These are phyloP conservation scores for Tapera naevia DNA, from an alignment of 2,797 vertebrate species.

Conservation along the genomic window DNA sequence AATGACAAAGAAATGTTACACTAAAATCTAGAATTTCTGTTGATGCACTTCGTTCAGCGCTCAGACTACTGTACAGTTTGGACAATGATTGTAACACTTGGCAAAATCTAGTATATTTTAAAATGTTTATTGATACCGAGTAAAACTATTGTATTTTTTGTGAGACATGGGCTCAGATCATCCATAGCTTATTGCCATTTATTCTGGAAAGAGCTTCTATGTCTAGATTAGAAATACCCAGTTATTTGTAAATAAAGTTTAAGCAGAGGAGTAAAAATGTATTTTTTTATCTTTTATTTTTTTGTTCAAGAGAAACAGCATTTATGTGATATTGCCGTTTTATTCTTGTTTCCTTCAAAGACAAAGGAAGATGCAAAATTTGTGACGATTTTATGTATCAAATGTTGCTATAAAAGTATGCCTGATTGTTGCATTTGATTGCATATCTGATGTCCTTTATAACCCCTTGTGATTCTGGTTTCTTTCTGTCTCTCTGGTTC, in stretches of 20 bases:
- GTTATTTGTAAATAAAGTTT: conserved; percentile 84
- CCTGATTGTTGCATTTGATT: conserved; percentile 39
- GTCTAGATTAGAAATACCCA: conserved; percentile 72
- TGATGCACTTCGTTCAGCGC: conserved; percentile 84
- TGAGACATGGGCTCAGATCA: conserved; percentile 75
- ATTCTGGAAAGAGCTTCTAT: conserved; percentile 72
- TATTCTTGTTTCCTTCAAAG: conserved; percentile 61
- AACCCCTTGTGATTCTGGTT: neutral
- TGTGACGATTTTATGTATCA: conserved; percentile 60
- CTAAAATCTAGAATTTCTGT: conserved; percentile 75
- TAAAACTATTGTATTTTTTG: conserved; percentile 81
- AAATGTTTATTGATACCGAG: conserved; percentile 76
- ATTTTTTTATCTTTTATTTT: conserved; percentile 84
- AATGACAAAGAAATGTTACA: conserved; percentile 56
- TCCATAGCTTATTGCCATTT: conserved; percentile 70
- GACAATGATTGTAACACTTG: conserved; percentile 78
- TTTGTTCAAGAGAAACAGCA: conserved; percentile 70
- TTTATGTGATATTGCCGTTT: conserved; percentile 62
- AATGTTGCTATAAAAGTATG: conserved; percentile 57
- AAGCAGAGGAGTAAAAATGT: conserved; percentile 80
- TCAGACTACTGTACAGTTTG: conserved; percentile 78
- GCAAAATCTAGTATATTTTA: conserved; percentile 77
- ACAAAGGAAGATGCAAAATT: conserved; percentile 59
- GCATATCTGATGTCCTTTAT: conserved; percentile 40
- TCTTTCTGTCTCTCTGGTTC: neutral